Base-by-base conservation (phyloP, 2,113 vertebrate genomes). In the Paedocypris sp. region DNA sequence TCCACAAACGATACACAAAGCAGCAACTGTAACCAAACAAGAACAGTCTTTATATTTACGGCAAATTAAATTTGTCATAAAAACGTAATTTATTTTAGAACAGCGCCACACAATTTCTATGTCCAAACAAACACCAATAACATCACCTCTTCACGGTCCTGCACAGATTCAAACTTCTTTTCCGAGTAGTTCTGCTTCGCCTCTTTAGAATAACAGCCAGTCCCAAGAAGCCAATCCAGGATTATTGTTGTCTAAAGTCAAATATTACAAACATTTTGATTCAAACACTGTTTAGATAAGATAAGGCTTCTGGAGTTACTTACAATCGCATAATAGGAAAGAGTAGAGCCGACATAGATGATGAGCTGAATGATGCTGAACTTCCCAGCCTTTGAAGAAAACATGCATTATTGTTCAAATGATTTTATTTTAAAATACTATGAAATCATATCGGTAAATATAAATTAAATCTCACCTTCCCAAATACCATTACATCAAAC, bases 401-500 rank as follows among this genome's bases (percentile, higher is more conserved):
- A 51, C 58, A 47, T 57, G 19, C 1, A 22, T n/a, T n/a, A 25
- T n/a, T 16, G 12, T 60, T 16, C 2, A 13, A n/a, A n/a, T n/a
- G n/a, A n/a, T n/a, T n/a, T n/a, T n/a, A n/a, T n/a, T n/a, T n/a
- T n/a, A n/a, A n/a, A n/a, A n/a, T n/a, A n/a, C n/a, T n/a, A n/a
- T n/a, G n/a, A n/a, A n/a, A n/a, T n/a, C 9, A 10, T 22, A 45
- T 19, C 10, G 13, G 7, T 11, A 19, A 48, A 50, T 9, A 9
- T 1, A 3, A n/a, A n/a, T n/a, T n/a, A n/a, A n/a, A 9, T 70
- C 77, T 74, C 62, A 91, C 92, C 16, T 78, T 85, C 69, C 90
- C 87, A 0, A 89, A 92, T 42, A 93, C 88, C 72, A 90, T 82
- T 73, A 92, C 82, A 47, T 92, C 89, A 68, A 93, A 94, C 28